These are phyloP conservation scores for Limonius californicus DNA, from an alignment of 1,140 invertebrate species.

Conservation along the genomic window DNA sequence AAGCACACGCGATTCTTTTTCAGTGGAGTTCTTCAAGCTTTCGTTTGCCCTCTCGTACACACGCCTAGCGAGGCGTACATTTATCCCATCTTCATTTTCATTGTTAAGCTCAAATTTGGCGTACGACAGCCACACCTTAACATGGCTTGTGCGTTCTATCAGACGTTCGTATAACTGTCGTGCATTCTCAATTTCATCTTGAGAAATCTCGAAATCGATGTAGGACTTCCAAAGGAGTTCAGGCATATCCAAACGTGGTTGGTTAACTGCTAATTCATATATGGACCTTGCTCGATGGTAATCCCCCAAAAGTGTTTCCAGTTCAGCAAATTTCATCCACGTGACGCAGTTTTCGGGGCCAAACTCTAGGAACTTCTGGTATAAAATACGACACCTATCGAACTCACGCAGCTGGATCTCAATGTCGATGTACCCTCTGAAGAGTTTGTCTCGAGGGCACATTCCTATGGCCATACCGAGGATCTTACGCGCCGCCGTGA, in stretches of 20 bases:
- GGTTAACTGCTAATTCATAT: constrained; percentile 90
- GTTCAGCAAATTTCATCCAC: constrained; percentile 98
- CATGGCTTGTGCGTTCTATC: constrained; percentile 93
- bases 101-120: constrained; percentile 90
- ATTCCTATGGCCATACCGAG: constrained; percentile 92
- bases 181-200: constrained; percentile 87
- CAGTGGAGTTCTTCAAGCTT: constrained; percentile 64
- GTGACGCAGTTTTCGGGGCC: constrained; percentile 96
- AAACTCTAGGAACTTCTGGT: constrained; percentile 97
- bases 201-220: constrained; percentile 97
- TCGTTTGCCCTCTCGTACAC: constrained; percentile 91
- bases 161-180: constrained; percentile 88
- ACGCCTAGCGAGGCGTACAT: constrained; percentile 67
- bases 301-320: constrained; percentile 96
- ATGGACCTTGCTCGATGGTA: constrained; percentile 87
- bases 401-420: constrained; percentile 98
- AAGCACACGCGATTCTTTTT: constrained; percentile 90
- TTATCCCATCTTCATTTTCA: constrained; percentile 61
- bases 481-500: constrained; percentile 82
- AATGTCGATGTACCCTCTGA: constrained; percentile 95
- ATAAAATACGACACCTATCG: constrained; percentile 87
- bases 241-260: constrained; percentile 95
- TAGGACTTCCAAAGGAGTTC: constrained; percentile 98
- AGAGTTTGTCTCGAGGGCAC: constrained; percentile 96
- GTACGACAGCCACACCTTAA: constrained; percentile 99